phyloP scores from a whole-genome alignment of 2,113 vertebrate species.

The Pitta sordida region DNA sequence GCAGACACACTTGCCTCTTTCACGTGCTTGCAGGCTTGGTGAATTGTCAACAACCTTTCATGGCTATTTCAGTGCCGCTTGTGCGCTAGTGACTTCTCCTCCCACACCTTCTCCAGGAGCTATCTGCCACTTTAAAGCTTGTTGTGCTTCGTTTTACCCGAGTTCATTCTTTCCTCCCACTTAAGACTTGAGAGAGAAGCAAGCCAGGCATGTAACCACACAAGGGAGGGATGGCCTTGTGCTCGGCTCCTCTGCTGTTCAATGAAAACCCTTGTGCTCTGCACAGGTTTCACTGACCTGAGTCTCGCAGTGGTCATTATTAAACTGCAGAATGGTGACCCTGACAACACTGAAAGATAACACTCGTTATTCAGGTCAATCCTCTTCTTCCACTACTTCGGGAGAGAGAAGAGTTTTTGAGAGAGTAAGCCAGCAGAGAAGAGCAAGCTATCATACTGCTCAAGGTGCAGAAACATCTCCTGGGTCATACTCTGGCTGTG shows the following conservation, averaged over 20 bases:
- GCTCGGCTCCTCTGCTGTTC: background rate
- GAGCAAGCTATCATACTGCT: background rate
- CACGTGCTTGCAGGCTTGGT: background rate
- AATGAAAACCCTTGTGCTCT: background rate
- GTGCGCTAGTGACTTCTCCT: background rate
- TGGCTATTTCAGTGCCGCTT: background rate
- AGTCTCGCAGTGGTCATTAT: background rate
- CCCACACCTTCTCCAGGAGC: slow-evolving; percentile 27
- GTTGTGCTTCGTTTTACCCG: background rate
- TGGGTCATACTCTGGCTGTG: background rate
- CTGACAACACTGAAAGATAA: background rate
- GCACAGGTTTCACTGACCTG: background rate
- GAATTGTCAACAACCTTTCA: background rate
- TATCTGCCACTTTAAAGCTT: background rate
- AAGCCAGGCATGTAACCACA: background rate
- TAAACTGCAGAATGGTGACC: background rate
- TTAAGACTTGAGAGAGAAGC: background rate
- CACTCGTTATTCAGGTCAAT: background rate
- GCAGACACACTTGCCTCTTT: background rate
- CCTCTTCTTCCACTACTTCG: background rate
- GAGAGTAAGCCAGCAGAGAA: background rate
- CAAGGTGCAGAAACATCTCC: background rate
- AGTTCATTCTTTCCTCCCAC: background rate
- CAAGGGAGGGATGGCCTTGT: background rate
- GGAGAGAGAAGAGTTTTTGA: background rate